phyloP scores from a whole-genome alignment of 2,113 vertebrate genomes.

The Lagopus leucura region DNA sequence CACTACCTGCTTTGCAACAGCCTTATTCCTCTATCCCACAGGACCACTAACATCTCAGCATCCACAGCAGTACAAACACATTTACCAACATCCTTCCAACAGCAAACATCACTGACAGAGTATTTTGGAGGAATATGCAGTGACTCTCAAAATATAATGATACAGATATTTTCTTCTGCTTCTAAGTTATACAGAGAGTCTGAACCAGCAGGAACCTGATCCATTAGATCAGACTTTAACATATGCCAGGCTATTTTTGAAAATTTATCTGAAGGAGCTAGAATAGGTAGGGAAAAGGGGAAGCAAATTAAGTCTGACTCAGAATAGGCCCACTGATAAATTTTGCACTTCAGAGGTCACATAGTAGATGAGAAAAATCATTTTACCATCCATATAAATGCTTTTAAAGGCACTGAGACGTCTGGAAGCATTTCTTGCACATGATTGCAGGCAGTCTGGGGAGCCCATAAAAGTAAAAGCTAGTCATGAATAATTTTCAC shows the following conservation, averaged over 20 bases:
- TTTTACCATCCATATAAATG: background rate
- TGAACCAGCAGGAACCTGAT: background rate
- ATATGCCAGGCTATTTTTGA: background rate
- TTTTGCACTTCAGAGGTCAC: background rate
- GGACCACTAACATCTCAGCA: background rate
- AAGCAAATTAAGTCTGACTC: background rate
- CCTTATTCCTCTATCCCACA: background rate
- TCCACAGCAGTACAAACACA: background rate
- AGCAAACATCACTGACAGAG: background rate
- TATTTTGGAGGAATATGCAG: background rate
- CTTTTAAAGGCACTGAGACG: background rate
- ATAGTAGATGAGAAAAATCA: background rate
- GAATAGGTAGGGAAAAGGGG: background rate
- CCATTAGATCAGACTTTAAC: background rate
- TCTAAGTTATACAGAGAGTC: background rate
- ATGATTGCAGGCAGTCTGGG: background rate
- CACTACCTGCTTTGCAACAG: background rate
- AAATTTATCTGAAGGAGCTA: background rate
- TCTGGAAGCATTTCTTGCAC: background rate
- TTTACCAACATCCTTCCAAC: background rate
- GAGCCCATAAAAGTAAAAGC: background rate
- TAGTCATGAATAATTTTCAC: background rate
- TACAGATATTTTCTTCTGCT: background rate
- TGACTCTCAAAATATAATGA: background rate
- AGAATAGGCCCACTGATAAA: background rate